Evolutionary conservation across 2,888 invertebrate species (phyloP).

Genomic region (Chirona hameri): DNA sequence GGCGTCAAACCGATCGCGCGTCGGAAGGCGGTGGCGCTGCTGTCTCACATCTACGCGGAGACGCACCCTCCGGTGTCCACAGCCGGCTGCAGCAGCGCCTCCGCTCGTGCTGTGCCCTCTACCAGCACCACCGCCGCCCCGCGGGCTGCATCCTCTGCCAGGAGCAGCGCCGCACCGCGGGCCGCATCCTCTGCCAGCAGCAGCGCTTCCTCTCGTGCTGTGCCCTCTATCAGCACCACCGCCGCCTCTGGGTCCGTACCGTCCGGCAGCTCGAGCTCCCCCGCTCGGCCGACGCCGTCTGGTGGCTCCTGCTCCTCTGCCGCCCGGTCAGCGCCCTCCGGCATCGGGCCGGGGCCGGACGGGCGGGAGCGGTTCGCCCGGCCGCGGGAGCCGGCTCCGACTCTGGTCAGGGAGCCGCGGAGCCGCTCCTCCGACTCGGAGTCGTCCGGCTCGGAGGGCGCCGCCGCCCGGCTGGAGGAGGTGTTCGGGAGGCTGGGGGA

Average conservation of each 20-base stretch:
- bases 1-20: constrained; percentile 55
- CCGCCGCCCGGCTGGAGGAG: neutral
- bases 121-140: neutral
- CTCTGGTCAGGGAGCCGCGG: neutral
- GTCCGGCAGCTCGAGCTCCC: neutral
- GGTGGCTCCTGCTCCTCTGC: neutral
- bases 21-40: constrained; percentile 52
- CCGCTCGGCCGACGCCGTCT: too few relatives aligned
- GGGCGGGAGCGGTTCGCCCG: neutral
- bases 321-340: neutral
- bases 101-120: neutral
- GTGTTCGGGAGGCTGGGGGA: neutral
- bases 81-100: too few relatives aligned
- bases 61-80: constrained; percentile 49
- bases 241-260: neutral
- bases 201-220: too few relatives aligned
- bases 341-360: neutral
- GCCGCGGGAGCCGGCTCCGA: neutral
- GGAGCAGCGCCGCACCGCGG: neutral
- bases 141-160: neutral
- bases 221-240: neutral
- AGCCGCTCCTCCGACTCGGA: neutral
- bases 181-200: neutral
- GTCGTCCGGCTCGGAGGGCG: constrained; percentile 4
- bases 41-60: constrained; percentile 56